These are phyloP conservation scores for Geotrypetes seraphini DNA, from an alignment of 2,797 vertebrate genomes.

Conservation along the genomic window DNA sequence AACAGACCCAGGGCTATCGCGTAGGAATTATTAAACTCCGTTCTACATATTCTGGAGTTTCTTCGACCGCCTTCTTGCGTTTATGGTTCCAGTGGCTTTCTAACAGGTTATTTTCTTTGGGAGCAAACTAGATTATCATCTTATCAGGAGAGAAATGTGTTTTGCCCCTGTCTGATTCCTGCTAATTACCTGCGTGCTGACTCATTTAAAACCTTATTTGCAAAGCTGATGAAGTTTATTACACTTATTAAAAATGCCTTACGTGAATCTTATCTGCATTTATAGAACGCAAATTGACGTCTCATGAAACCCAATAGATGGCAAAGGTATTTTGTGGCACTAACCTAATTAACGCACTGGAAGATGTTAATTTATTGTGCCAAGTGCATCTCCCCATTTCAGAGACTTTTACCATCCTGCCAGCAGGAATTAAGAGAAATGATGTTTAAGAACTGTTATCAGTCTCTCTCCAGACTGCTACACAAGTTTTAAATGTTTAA, in stretches of 20 bases:
- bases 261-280: conserved; percentile 12
- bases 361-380: conserved; percentile 42
- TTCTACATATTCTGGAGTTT: too few species aligned
- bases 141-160: conserved; percentile 30
- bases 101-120: conserved; percentile 19
- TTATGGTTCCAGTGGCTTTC: too few species aligned
- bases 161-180: conserved; percentile 14
- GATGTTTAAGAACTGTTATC: too few species aligned
- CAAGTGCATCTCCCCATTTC: conserved; percentile 27
- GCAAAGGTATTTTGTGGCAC: conserved; percentile 42
- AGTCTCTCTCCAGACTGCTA: too few species aligned
- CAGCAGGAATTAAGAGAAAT: conserved; percentile 4
- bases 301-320: conserved; percentile 42
- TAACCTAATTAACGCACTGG: conserved; percentile 52
- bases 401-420: not conserved
- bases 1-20: too few species aligned
- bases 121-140: conserved; percentile 15
- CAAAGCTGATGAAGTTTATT: conserved; percentile 14
- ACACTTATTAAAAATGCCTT: conserved; percentile 35
- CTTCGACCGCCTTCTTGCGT: too few species aligned
- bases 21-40: too few species aligned
- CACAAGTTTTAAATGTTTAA: too few species aligned
- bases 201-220: conserved; percentile 9
- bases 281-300: conserved; percentile 22
- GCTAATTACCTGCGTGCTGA: conserved; percentile 20